Conservation (phyloP, 2,113 vertebrate species). For the Cottus gobio region DNA sequence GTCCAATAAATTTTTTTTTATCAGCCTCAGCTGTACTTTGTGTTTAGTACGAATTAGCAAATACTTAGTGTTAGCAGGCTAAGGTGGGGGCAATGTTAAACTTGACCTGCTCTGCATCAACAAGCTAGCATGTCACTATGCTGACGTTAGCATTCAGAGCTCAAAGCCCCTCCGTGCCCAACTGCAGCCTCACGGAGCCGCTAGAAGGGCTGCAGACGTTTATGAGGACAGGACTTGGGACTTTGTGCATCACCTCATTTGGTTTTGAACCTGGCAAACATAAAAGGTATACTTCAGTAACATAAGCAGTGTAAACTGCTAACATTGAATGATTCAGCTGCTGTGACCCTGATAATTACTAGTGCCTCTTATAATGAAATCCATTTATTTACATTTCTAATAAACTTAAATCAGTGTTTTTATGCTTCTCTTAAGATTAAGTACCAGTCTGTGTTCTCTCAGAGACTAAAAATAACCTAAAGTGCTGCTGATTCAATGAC, state of each 20-base stretch:
- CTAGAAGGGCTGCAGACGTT: neutral
- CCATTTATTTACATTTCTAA: neutral
- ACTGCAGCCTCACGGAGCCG: neutral
- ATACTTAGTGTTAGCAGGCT: neutral
- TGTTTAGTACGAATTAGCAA: too few species aligned
- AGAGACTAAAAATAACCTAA: neutral
- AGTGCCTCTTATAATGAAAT: neutral
- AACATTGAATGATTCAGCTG: neutral
- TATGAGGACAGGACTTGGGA: neutral
- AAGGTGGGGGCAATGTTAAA: neutral
- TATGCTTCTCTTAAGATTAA: neutral
- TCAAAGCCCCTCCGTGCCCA: neutral
- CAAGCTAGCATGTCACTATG: too few species aligned
- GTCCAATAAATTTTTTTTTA: too few species aligned
- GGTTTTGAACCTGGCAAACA: neutral
- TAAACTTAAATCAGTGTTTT: neutral
- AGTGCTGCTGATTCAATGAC: neutral
- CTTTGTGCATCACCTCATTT: neutral
- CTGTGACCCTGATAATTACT: constrained; percentile 2
- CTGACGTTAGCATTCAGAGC: neutral
- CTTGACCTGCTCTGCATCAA: neutral
- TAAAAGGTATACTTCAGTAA: neutral
- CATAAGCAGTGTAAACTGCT: neutral
- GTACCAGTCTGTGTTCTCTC: neutral
- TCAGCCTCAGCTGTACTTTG: neutral